phyloP scores from a whole-genome alignment of 1,140 invertebrate genomes.

The Drosophila ananassae region DNA sequence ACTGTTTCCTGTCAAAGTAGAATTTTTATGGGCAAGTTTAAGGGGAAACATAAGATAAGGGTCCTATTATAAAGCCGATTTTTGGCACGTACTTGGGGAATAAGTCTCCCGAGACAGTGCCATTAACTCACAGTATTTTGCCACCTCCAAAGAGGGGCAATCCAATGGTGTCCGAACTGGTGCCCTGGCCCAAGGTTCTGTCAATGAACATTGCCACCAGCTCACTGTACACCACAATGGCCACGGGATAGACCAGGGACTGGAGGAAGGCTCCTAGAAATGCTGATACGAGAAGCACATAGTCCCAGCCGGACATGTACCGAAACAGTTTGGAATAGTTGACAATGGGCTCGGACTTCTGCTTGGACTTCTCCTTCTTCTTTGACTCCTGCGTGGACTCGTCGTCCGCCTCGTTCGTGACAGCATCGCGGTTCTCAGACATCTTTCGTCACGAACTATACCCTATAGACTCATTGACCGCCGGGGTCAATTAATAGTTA shows the following conservation, averaged over 20 bases:
- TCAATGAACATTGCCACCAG: slow-evolving; percentile 88
- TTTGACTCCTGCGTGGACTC: not conserved
- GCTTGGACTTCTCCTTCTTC: slow-evolving; percentile 34
- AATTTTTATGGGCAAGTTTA: not conserved
- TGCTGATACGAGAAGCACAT: slow-evolving; percentile 84
- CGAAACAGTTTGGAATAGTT: slow-evolving; percentile 85
- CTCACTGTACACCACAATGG: slow-evolving; percentile 89
- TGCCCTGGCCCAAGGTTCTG: slow-evolving; percentile 74
- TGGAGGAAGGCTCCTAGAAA: slow-evolving; percentile 86
- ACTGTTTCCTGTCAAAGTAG: not conserved
- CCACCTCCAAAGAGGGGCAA: slow-evolving; percentile 85
- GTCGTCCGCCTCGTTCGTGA: slow-evolving; percentile 23
- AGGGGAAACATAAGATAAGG: not conserved
- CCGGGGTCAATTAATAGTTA: slow-evolving; percentile 78
- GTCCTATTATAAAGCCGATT: not conserved
- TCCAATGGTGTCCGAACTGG: slow-evolving; percentile 82
- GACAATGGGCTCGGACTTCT: slow-evolving; percentile 40
- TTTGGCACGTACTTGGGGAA: not conserved
- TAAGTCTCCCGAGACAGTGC: not conserved
- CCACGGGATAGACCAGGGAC: slow-evolving; percentile 87
- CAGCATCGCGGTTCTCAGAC: slow-evolving; percentile 29
- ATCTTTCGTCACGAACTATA: slow-evolving; percentile 45
- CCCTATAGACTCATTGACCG: slow-evolving; percentile 66
- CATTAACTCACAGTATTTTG: slow-evolving; percentile 85
- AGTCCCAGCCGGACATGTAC: slow-evolving; percentile 82